Base-by-base conservation (phyloP, 2,797 vertebrate species). In the Falco concolor region DNA sequence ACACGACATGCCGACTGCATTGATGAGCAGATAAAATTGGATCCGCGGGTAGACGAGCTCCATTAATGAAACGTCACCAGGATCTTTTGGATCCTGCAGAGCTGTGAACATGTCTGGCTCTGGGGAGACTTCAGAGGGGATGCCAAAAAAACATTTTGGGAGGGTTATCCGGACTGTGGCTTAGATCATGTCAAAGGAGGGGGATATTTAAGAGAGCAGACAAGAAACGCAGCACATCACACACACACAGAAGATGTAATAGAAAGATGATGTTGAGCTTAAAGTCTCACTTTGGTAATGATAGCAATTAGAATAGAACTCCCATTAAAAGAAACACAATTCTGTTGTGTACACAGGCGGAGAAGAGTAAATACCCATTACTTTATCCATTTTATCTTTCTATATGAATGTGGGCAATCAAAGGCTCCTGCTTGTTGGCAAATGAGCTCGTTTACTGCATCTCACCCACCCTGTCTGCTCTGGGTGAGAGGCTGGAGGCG, bases 321-420 rank as follows among this genome's bases (percentile, higher is more conserved):
- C 28, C 44, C 91, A 85, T 95, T 94, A 95, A 94, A 68, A 61
- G 89, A 61, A 94, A 88, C 57, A 30, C 74, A 22, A 23, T 80
- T 84, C 23, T 82, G 87, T 19, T 92, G 84, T 89, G 93, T 83
- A 67, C 81, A 77, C 72, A 72, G 32, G 92, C 69, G 5, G 90
- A 75, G 85, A 96, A 95, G 93, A 96, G 94, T 95, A 97, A 97
- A 96, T 89, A 95, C 91, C 82, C 93, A 94, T 96, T 82, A 44
- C 91, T 96, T 97, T 92, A 93, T 73, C 61, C 61, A 3, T 54
- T 94, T 95, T 76, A 87, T 94, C 91, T 91, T 80, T 78, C 87
- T 59, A 57, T 87, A 47, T 6, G 5, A 86, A 52, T 1, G 34
- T 27, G 79, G 49, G 89, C 92, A 57, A 78, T 82, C 89, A 61